These are phyloP conservation scores for Nycticebus coucang DNA, from an alignment of 2,113 vertebrate genomes.

Conservation along the genomic window DNA sequence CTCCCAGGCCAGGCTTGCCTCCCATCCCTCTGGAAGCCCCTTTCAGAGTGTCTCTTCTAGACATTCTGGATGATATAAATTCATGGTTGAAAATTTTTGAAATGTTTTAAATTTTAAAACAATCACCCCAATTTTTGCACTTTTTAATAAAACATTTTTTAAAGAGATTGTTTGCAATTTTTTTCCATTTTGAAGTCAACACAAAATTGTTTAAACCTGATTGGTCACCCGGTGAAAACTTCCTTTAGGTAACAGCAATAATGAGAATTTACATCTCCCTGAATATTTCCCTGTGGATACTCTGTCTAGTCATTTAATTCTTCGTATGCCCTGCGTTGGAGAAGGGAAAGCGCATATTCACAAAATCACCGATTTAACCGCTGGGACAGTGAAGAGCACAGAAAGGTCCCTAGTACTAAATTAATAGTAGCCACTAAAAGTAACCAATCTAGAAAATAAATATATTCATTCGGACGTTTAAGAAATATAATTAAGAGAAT, in stretches of 20 bases:
- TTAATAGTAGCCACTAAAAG: background rate
- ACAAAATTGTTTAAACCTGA: background rate
- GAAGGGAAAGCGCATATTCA: background rate
- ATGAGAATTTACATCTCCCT: background rate
- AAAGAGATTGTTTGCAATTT: background rate
- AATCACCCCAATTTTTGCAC: background rate
- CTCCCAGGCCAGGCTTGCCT: too few relatives aligned
- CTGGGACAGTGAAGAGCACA: background rate
- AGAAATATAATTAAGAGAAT: background rate
- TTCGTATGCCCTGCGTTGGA: background rate
- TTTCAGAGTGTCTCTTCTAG: too few relatives aligned
- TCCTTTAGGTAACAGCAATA: background rate
- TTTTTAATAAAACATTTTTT: background rate
- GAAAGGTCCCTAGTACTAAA: background rate
- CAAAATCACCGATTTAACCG: background rate
- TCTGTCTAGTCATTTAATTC: background rate
- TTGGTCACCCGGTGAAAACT: background rate
- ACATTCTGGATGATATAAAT: background rate
- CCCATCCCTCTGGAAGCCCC: too few relatives aligned
- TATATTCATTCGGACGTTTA: background rate
- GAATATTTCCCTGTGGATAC: background rate
- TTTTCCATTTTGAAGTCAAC: background rate
- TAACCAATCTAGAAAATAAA: background rate
- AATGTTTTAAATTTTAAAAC: background rate
- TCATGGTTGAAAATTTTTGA: background rate